These are phyloP conservation scores for Synergus gifuensis DNA, from an alignment of 2,888 invertebrate species.

Conservation along the genomic window DNA sequence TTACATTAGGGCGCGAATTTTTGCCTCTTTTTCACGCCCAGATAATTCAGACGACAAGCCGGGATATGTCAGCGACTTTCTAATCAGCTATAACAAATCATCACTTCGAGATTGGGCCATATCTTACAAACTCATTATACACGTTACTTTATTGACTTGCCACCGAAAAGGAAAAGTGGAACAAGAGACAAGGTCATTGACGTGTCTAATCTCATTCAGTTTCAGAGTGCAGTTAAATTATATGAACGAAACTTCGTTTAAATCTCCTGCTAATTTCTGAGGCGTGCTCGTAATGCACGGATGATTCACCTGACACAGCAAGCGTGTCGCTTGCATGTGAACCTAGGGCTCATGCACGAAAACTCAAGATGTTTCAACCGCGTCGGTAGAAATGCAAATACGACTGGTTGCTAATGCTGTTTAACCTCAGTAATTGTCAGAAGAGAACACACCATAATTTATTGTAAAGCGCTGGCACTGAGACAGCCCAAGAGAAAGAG, in stretches of 20 bases:
- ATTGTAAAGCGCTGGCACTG: conserved; percentile 46
- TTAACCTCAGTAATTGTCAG: conserved; percentile 61
- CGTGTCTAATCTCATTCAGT: conserved; percentile 22
- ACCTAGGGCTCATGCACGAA: conserved; percentile 10
- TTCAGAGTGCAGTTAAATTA: conserved; percentile 12
- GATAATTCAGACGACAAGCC: conserved; percentile 3
- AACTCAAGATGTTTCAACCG: conserved; percentile 15
- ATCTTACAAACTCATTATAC: conserved; percentile 13
- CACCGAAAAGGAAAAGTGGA: background rate
- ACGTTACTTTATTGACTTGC: background rate
- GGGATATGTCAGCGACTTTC: conserved; percentile 6
- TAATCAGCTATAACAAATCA: background rate
- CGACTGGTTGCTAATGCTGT: conserved; percentile 55
- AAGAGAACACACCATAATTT: conserved; percentile 52
- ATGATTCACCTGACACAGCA: conserved; percentile 54
- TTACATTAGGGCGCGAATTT: background rate
- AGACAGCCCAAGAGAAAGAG: background rate
- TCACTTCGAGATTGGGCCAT: conserved; percentile 14
- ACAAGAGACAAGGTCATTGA: conserved; percentile 15
- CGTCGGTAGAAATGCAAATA: conserved; percentile 57
- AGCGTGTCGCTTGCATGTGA: conserved; percentile 22
- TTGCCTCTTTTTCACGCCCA: background rate
- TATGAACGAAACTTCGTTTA: conserved; percentile 26
- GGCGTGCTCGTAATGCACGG: conserved; percentile 51
- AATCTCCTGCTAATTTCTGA: conserved; percentile 54